Conservation (phyloP, 2,888 invertebrate species). For the Athalia rosae region DNA sequence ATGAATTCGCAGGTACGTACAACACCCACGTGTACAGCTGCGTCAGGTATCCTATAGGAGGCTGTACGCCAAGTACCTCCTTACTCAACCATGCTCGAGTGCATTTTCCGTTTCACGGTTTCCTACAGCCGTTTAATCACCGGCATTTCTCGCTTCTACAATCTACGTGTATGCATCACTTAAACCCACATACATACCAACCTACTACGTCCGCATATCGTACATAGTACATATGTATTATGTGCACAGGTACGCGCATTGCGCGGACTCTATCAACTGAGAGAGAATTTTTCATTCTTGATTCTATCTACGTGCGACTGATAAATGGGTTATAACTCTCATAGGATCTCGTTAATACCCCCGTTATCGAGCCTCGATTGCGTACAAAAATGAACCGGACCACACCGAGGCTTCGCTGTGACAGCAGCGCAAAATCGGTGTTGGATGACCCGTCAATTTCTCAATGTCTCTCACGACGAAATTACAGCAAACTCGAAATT, state of each 20-base stretch:
- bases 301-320: neutral
- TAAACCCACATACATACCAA: neutral
- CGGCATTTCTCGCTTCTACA: constrained; percentile 37
- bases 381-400: too few species aligned
- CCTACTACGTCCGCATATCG: too few species aligned
- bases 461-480: neutral
- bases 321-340: neutral
- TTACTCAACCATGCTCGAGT: constrained; percentile 44
- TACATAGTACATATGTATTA: too few species aligned
- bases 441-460: too few species aligned
- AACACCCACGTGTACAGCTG: neutral
- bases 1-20: neutral
- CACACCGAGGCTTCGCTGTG: too few species aligned
- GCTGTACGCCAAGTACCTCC: constrained; percentile 37
- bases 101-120: constrained; percentile 43
- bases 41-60: constrained; percentile 12
- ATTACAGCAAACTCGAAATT: neutral
- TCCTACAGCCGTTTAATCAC: constrained; percentile 44
- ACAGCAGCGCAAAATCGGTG: too few species aligned
- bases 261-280: too few species aligned
- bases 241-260: too few species aligned
- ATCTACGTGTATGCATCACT: constrained; percentile 13
- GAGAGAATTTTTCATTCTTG: neutral
- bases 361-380: neutral
- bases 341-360: neutral